Evolutionary conservation across 1,140 invertebrate genomes (phyloP), one percentile per base, ranked within the genome.

Genomic region (Copidosoma floridanum): DNA sequence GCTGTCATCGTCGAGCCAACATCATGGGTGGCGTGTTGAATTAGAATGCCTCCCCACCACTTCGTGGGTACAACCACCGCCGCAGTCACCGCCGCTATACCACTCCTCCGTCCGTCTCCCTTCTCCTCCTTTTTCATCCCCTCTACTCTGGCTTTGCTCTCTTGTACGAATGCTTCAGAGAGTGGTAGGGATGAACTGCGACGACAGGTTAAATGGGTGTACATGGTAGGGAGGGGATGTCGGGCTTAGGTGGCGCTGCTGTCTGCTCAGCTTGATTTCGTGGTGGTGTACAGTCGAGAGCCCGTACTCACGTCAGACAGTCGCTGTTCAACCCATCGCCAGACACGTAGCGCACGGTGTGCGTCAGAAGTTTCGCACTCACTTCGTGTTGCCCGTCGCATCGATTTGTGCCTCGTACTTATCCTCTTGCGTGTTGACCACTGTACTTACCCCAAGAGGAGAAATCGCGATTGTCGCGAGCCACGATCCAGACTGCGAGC

Each of bases 1-100:
- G 85, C 80, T 79, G 77, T 81, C 80, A 81, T 82, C 81, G 80
- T 81, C 82, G 81, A 76, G 80, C 82, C 83, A 80, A 79, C 79
- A 82, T 84, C 84, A 85, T 85, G 85, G 84, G 84, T 85, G 84
- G 84, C 83, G 81, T 81, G 83, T 84, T 79, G 77, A 80, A 81
- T 81, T 80, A 81, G 79, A 81, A 81, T 80, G 77, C 74, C 73
- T 76, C 73, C 75, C 73, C 73, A 74, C 68, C 74, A 69, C 29
- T n/a, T n/a, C n/a, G n/a, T n/a, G n/a, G 12, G 29, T 32, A 12
- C 66, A 65, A 65, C 64, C 68, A 57, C 64, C 65, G 65, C 38
- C 48, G 26, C 71, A 75, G 72, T 76, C 73, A 75, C 29, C 12
- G 16, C 41, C 27, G 21, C 44, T 12, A 77, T 76, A 75, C 79